Conservation (phyloP, 2,797 vertebrate genomes). For the Diceros bicornis region DNA sequence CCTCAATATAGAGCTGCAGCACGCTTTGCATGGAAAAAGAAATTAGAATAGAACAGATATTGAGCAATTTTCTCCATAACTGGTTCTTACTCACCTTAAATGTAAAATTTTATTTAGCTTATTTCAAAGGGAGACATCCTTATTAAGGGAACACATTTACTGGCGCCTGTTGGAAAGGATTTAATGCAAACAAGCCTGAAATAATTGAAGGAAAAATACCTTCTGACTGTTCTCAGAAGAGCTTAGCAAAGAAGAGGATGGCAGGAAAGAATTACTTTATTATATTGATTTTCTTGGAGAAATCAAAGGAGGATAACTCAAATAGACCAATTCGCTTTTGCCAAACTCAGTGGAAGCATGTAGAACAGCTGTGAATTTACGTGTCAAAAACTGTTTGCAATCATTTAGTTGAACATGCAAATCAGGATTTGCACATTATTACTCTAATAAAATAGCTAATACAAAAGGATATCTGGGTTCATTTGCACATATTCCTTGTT, state of each 20-base stretch:
- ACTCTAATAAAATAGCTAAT: constrained; percentile 87
- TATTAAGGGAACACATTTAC: constrained; percentile 92
- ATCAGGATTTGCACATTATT: constrained; percentile 86
- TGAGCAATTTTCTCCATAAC: constrained; percentile 96
- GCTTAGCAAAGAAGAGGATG: constrained; percentile 93
- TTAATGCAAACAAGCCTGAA: constrained; percentile 96
- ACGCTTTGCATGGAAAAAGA: constrained; percentile 92
- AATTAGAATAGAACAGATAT: constrained; percentile 95
- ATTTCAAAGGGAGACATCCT: constrained; percentile 92
- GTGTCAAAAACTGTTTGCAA: constrained; percentile 95
- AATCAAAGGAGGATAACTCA: constrained; percentile 95
- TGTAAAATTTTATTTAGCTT: constrained; percentile 96
- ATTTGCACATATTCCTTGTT: constrained; percentile 69
- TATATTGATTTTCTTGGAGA: constrained; percentile 96
- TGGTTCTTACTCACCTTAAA: constrained; percentile 95
- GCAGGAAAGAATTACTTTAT: constrained; percentile 96
- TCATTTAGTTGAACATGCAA: constrained; percentile 89
- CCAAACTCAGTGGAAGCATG: constrained; percentile 89
- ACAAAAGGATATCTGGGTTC: constrained; percentile 71
- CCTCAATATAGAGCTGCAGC: constrained; percentile 88
- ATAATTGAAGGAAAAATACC: constrained; percentile 96
- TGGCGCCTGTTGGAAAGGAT: constrained; percentile 90
- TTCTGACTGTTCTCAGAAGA: constrained; percentile 93
- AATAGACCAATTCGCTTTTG: constrained; percentile 94
- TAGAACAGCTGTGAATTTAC: constrained; percentile 90